phyloP scores from a whole-genome alignment of 2,888 invertebrate species.

The Drosophila anceps region DNA sequence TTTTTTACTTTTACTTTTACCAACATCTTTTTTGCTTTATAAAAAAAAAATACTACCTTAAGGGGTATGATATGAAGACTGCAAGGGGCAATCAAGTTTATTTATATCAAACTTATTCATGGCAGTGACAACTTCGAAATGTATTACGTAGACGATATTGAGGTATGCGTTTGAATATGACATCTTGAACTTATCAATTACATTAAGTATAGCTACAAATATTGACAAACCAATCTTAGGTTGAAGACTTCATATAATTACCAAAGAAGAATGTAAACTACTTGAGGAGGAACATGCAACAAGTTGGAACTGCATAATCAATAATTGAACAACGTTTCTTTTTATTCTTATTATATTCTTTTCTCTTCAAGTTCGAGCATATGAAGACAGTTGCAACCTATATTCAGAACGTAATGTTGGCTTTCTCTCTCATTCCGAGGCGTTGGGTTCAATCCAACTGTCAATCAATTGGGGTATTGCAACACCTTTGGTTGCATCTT shows the following conservation, averaged over 20 bases:
- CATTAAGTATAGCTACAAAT: neutral
- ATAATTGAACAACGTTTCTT: too few relatives aligned
- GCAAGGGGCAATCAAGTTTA: neutral
- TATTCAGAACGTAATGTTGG: neutral
- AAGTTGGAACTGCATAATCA: neutral
- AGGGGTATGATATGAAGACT: neutral
- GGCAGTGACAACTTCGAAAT: neutral
- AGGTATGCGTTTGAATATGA: neutral
- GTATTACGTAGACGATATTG: neutral
- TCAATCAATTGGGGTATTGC: constrained; percentile 22
- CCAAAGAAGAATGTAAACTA: too few relatives aligned
- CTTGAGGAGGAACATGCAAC: too few relatives aligned
- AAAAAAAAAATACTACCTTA: too few relatives aligned
- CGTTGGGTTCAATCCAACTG: constrained; percentile 3
- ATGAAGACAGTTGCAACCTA: too few relatives aligned
- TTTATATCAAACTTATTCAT: neutral
- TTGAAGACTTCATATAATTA: neutral
- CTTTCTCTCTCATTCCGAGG: neutral
- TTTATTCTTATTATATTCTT: neutral
- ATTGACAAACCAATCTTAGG: neutral
- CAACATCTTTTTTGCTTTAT: neutral
- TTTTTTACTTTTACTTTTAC: constrained; percentile 27
- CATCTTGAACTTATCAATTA: neutral
- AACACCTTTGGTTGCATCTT: constrained; percentile 28
- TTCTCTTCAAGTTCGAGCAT: neutral